A percentile compares a stretch with the other conserved stretches of the same genome.
Conservation (phyloP, 2,113 vertebrate genomes). For the sheep (Ovis aries) region ARS-UI_Ramb_v3.0 NC_056080.1:87046001-87046500, state of each 20-base stretch:
- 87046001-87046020: conserved; percentile 81
- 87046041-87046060: conserved; percentile 85
- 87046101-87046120: conserved; percentile 80
- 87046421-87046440: conserved; percentile 75
- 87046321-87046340: conserved; percentile 76
- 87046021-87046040: conserved; percentile 83
- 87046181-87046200: conserved; percentile 82
- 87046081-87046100: conserved; percentile 83
- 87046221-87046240: conserved; percentile 71
- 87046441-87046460: conserved; percentile 64
- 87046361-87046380: conserved; percentile 75
- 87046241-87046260: conserved; percentile 73
- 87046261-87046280: conserved; percentile 61
- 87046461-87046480: conserved; percentile 69
- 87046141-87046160: conserved; percentile 67
- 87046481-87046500: conserved; percentile 68
- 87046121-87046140: conserved; percentile 70
- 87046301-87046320: conserved; percentile 76
- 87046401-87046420: conserved; percentile 69
- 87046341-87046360: conserved; percentile 72
- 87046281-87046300: conserved; percentile 58
- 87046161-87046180: conserved; percentile 37
- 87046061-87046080: conserved; percentile 85
- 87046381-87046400: conserved; percentile 76
- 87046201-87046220: conserved; percentile 74